Percentiles rank a stretch among this genome's conserved stretches.
phyloP scores from a whole-genome alignment of 2,797 vertebrate species.

The Karalla daura region DNA sequence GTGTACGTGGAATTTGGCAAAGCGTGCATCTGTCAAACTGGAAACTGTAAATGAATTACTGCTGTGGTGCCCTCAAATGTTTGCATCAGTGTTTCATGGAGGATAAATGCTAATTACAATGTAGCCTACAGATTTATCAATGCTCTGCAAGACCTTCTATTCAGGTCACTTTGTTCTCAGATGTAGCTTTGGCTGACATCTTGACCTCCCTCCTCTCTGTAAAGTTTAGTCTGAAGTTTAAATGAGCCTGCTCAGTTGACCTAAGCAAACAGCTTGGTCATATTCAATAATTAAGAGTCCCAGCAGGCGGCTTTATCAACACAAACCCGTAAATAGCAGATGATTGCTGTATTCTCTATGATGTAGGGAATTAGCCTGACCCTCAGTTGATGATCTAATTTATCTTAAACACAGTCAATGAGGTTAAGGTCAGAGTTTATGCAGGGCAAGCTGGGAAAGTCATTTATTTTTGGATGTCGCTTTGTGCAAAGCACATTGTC shows the following conservation, averaged over 20 bases:
- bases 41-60: not conserved
- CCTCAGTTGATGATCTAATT: slow-evolving; percentile 1
- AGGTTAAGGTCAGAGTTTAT: slow-evolving; percentile 15
- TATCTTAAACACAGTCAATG: slow-evolving; percentile 9
- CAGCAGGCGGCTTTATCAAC: not conserved
- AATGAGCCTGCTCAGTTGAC: not conserved
- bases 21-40: slow-evolving; percentile 10
- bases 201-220: not conserved
- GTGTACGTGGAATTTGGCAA: slow-evolving; percentile 14
- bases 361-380: not conserved
- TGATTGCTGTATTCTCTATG: not conserved
- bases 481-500: not conserved
- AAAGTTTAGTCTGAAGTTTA: not conserved
- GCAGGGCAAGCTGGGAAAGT: not conserved
- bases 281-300: not conserved
- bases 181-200: not conserved
- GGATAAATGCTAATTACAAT: not conserved
- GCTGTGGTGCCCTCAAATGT: not conserved
- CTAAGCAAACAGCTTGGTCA: not conserved
- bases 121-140: not conserved
- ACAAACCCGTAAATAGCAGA: not conserved
- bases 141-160: not conserved
- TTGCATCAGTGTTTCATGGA: not conserved
- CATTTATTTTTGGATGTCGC: not conserved
- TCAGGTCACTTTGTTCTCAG: not conserved